Evolutionary conservation across 2,113 vertebrate genomes (phyloP).

Genomic region (Terrapene triunguis): DNA sequence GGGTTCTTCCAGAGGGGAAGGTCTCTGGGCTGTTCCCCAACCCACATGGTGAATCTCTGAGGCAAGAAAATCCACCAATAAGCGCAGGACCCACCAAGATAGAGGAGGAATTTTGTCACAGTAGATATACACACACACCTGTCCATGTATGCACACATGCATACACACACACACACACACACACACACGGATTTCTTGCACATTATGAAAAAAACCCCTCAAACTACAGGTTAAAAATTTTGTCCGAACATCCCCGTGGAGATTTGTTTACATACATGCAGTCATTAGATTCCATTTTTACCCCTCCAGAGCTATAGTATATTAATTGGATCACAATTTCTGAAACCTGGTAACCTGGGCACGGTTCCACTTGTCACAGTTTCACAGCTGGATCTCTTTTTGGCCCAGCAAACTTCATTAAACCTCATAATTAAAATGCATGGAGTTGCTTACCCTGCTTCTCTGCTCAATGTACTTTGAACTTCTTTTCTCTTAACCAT

Average conservation of each 20-base stretch:
- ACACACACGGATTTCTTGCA: background rate
- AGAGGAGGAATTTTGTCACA: too few species aligned
- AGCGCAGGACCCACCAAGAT: too few species aligned
- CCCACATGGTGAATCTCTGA: too few species aligned
- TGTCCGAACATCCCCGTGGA: background rate
- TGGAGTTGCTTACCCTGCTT: background rate
- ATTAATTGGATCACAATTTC: background rate
- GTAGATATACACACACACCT: background rate
- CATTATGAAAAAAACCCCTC: background rate
- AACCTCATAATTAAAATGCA: background rate
- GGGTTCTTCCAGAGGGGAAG: too few species aligned
- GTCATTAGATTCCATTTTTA: background rate
- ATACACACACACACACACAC: background rate
- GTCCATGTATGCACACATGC: background rate
- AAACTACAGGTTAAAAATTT: background rate
- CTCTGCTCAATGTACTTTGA: background rate
- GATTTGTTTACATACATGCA: background rate
- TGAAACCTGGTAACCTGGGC: background rate
- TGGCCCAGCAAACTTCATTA: background rate
- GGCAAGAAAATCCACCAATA: too few species aligned
- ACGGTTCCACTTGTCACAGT: background rate
- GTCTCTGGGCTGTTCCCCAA: too few species aligned
- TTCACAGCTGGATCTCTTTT: background rate
- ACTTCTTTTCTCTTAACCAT: background rate
- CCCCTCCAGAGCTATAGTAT: background rate